These are phyloP conservation scores for Tortricodes alternella DNA, from an alignment of 2,888 invertebrate species.

Conservation along the genomic window DNA sequence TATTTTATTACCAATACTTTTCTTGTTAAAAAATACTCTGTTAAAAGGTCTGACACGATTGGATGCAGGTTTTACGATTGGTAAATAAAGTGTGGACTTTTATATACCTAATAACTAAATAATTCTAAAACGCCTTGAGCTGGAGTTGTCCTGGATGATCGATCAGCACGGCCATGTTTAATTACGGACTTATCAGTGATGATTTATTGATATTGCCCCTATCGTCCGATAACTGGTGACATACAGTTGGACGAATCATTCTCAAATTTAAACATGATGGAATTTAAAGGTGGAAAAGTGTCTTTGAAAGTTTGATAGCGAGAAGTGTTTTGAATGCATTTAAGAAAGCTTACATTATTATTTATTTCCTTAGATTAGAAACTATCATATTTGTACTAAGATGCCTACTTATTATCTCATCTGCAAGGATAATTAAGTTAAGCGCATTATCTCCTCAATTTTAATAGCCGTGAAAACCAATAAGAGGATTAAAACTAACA, in stretches of 20 bases:
- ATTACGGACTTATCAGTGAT: slow-evolving; percentile 70
- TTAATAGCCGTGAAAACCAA: slow-evolving; percentile 7
- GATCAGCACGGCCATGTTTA: slow-evolving; percentile 65
- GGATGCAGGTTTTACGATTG: no score
- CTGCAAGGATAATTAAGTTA: neutral
- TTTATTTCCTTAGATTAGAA: neutral
- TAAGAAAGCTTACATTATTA: no score
- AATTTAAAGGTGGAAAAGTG: no score
- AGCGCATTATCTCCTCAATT: neutral
- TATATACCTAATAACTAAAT: neutral
- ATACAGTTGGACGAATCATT: slow-evolving; percentile 35
- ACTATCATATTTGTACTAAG: no score
- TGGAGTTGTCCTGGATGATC: slow-evolving; percentile 48
- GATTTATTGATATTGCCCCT: slow-evolving; percentile 77
- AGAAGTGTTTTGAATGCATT: neutral
- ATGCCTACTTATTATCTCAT: neutral
- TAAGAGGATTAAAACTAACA: slow-evolving; percentile 26
- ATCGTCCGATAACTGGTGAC: slow-evolving; percentile 50
- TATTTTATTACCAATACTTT: no score
- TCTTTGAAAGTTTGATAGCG: neutral
- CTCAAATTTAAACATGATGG: slow-evolving; percentile 1
- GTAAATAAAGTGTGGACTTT: no score
- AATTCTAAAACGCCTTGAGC: neutral
- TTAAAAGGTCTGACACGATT: no score
- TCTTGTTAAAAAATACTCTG: no score